These are phyloP conservation scores for Adineta ricciae DNA, from an alignment of 2,888 invertebrate genomes.

Conservation along the genomic window DNA sequence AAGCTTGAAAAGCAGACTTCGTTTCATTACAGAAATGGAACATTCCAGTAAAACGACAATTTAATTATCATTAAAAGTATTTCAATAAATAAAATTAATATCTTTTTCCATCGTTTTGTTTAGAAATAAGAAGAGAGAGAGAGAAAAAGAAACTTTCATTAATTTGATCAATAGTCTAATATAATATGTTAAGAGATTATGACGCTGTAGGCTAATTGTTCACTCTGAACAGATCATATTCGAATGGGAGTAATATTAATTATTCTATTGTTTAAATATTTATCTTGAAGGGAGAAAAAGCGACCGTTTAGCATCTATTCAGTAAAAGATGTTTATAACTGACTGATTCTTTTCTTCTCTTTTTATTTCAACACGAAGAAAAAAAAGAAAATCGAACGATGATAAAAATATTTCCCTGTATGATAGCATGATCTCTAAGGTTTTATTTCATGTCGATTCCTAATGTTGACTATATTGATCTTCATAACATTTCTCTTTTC, in stretches of 20 bases:
- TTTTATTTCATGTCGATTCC: neutral
- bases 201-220: neutral
- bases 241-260: neutral
- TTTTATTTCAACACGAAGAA: neutral
- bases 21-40: too few species aligned
- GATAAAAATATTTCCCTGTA: neutral
- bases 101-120: too few species aligned
- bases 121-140: too few species aligned
- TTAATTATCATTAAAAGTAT: too few species aligned
- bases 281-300: neutral
- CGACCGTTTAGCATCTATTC: neutral
- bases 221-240: neutral
- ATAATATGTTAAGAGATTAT: neutral
- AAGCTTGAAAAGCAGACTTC: too few species aligned
- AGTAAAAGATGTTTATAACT: neutral
- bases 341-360: neutral
- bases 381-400: neutral
- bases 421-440: neutral
- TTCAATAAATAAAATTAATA: too few species aligned
- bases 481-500: neutral
- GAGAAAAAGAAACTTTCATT: neutral
- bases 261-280: neutral
- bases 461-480: neutral
- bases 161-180: neutral
- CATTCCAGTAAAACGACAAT: too few species aligned